Evolutionary conservation across 2,888 invertebrate species (phyloP).

Genomic region (Conomelus anceps): DNA sequence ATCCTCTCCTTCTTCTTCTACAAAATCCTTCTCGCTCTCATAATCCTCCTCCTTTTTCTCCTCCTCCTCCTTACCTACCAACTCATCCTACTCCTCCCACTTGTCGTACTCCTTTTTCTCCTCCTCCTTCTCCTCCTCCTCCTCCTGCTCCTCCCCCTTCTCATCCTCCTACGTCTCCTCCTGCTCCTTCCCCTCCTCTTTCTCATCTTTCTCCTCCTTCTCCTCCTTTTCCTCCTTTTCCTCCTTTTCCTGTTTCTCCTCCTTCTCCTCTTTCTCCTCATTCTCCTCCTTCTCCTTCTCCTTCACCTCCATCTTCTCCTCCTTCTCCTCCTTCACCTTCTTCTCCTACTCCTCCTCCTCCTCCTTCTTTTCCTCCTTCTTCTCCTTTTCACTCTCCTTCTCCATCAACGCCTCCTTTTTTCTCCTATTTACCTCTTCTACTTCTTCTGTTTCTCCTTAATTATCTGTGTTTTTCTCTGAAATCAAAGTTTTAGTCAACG

Average conservation of each 20-base stretch:
- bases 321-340: not conserved
- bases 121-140: too few relatives aligned
- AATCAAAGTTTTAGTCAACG: too few relatives aligned
- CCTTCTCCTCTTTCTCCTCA: not conserved
- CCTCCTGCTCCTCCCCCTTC: too few relatives aligned
- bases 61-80: too few relatives aligned
- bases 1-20: not conserved
- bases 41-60: too few relatives aligned
- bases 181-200: not conserved
- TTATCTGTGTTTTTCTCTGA: not conserved
- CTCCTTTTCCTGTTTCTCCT: not conserved
- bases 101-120: too few relatives aligned
- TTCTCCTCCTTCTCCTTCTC: not conserved
- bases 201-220: not conserved
- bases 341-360: too few relatives aligned
- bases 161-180: not conserved
- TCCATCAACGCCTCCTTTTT: not conserved
- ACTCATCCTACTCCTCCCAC: too few relatives aligned
- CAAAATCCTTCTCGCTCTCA: not conserved
- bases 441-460: not conserved
- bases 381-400: not conserved
- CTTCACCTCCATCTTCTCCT: not conserved
- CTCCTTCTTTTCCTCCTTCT: not conserved
- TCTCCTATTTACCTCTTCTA: not conserved
- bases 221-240: not conserved